A percentile compares a stretch with the other conserved stretches of the same genome.
These are phyloP conservation scores for Margaritifera margaritifera DNA, from an alignment of 2,888 invertebrate species.

Conservation along the genomic window DNA sequence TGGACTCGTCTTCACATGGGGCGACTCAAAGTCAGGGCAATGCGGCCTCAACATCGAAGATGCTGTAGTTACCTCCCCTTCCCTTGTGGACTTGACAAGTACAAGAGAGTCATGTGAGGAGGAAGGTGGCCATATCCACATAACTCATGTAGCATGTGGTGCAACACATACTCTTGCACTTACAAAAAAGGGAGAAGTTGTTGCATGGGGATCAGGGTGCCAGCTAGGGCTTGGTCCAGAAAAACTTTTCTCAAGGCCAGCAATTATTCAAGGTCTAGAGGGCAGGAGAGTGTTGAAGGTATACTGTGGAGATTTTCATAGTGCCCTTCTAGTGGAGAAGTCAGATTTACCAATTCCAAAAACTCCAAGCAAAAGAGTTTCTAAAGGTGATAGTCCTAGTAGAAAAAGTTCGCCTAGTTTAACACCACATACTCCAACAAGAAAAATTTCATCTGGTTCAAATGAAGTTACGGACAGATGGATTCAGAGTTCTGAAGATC, in stretches of 20 bases:
- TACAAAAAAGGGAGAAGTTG: constrained; percentile 62
- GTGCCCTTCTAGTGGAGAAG: constrained; percentile 63
- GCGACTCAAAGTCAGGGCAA: constrained; percentile 75
- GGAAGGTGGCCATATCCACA: constrained; percentile 21
- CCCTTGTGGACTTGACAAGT: constrained; percentile 36
- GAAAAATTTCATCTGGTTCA: too few species aligned
- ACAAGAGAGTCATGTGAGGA: constrained; percentile 47
- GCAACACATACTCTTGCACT: constrained; percentile 65
- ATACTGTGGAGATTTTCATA: constrained; percentile 65
- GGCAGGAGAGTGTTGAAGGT: constrained; percentile 62
- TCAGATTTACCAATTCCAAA: constrained; percentile 9
- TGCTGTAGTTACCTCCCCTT: constrained; percentile 45
- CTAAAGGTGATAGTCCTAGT: too few species aligned
- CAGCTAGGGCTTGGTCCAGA: constrained; percentile 57
- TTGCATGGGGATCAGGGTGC: constrained; percentile 70
- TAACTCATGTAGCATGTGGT: constrained; percentile 62
- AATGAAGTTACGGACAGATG: too few species aligned
- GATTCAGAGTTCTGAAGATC: too few species aligned
- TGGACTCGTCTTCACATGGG: constrained; percentile 71
- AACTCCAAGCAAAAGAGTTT: too few species aligned
- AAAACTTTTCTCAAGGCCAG: constrained; percentile 45
- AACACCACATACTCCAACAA: too few species aligned
- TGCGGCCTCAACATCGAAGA: constrained; percentile 76
- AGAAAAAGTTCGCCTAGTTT: too few species aligned
- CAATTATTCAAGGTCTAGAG: constrained; percentile 48